Evolutionary conservation across 1,140 invertebrate genomes (phyloP).

Genomic region (Microplitis mediator): DNA sequence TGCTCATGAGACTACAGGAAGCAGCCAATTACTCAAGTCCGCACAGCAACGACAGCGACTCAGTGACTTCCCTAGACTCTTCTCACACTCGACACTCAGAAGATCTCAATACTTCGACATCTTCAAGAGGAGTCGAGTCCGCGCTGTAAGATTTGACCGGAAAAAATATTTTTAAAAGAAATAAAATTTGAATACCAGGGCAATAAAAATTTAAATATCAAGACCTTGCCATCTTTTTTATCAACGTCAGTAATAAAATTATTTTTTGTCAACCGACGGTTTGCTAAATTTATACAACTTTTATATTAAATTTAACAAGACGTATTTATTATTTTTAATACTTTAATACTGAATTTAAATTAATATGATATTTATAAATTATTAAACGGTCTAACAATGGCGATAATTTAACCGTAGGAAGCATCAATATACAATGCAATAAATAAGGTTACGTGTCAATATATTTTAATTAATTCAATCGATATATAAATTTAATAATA

Average conservation of each 20-base stretch:
- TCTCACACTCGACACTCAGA: slow-evolving; percentile 54
- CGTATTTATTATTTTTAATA: no score
- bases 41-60: slow-evolving; percentile 83
- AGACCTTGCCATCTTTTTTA: no score
- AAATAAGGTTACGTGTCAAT: not conserved
- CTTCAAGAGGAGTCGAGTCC: slow-evolving; percentile 55
- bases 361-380: not conserved
- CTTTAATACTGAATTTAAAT: not conserved
- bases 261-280: no score
- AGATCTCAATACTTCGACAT: slow-evolving; percentile 50
- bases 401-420: slow-evolving; percentile 28
- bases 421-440: slow-evolving; percentile 17
- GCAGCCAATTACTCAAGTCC: slow-evolving; percentile 89
- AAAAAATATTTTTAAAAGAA: not conserved
- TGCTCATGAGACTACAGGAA: slow-evolving; percentile 93
- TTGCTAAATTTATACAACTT: no score
- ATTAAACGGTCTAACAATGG: slow-evolving; percentile 16
- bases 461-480: not conserved
- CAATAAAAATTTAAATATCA: not conserved
- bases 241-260: no score
- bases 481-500: no score
- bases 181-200: not conserved
- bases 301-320: not conserved
- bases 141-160: slow-evolving; percentile 42
- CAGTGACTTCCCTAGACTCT: slow-evolving; percentile 66